Evolutionary conservation across 37 sponge, comb jelly and placozoan genomes (phyloP).

Genomic region (Oscarella lobularis): DNA sequence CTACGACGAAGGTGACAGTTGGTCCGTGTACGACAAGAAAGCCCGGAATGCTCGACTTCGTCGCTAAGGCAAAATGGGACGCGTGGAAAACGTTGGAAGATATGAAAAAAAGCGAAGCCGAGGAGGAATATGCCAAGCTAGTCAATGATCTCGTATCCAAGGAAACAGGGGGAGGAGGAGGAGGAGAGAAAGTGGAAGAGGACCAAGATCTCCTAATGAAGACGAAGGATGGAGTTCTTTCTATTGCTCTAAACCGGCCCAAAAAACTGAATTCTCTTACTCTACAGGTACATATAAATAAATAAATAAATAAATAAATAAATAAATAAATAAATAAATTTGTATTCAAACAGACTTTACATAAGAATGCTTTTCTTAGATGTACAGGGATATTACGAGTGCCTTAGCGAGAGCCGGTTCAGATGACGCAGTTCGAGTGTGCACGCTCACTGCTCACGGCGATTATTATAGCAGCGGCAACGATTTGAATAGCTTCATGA

Average conservation of each 20-base stretch:
- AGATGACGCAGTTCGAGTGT: slow-evolving; percentile 41
- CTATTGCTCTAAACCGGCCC: slow-evolving; percentile 77
- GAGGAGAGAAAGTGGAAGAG: slow-evolving; percentile 14
- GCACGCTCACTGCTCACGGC: slow-evolving; percentile 75
- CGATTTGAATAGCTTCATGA: slow-evolving; percentile 68
- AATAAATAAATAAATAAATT: no score
- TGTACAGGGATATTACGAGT: slow-evolving; percentile 57
- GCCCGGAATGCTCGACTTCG: slow-evolving; percentile 85
- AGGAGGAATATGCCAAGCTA: neutral
- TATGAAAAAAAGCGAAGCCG: neutral
- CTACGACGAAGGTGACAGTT: slow-evolving; percentile 44
- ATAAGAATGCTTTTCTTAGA: slow-evolving; percentile 47
- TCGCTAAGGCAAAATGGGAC: slow-evolving; percentile 87
- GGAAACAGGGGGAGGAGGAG: no score
- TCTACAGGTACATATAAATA: no score
- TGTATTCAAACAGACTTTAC: no score
- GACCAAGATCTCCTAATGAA: slow-evolving; percentile 28
- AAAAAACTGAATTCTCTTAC: slow-evolving; percentile 40
- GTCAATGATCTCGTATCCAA: neutral
- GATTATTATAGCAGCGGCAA: slow-evolving; percentile 92
- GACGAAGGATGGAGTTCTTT: slow-evolving; percentile 39
- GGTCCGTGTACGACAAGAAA: slow-evolving; percentile 67
- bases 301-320: no score
- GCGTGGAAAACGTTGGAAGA: slow-evolving; percentile 74
- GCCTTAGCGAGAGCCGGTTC: slow-evolving; percentile 41